Base-by-base conservation (phyloP, 2,113 vertebrate species). In the Nothoprocta perdicaria region DNA sequence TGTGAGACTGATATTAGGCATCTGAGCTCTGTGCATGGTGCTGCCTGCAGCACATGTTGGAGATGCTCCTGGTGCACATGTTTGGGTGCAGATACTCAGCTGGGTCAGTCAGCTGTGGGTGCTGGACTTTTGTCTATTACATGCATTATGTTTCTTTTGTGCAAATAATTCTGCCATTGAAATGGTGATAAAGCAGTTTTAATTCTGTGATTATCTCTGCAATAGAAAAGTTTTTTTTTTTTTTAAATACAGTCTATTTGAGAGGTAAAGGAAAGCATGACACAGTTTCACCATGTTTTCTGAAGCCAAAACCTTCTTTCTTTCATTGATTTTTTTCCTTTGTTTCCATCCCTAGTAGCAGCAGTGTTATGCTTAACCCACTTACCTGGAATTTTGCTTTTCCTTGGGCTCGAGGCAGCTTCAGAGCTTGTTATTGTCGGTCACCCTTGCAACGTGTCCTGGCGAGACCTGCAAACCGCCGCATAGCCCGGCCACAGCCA, bases 81-180 rank as follows among this genome's bases (percentile, higher is more conserved):
- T 50, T 13, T 0, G 0, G 14, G 43, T 68, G 40, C 14, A 43
- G 21, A 21, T 52, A 23, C 15, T 15, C 22, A 57, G 52, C 27
- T 40, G 45, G 68, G 27, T 69, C 2, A 1, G 29, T 9, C 3
- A 2, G 17, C 41, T n/a, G 4, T 18, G 17, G 41, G 12, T 53
- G 14, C 57, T 84, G 14, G 2, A 4, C 31, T 63, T 21, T 52
- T 16, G 76, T 92, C 33, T 18, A 33, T 14, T 41, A 21, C 1
- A 4, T 24, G 1, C 66, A 16, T 17, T 46, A 3, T n/a, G 26
- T 23, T 80, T 61, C 33, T 80, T 11, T 43, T 69, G 16, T 35
- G 68, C 23, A 77, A 82, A 68, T 62, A 45, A 69, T 52, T 68
- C n/a, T 35, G 14, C 41, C 22, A 27, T 14, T 88, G 65, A 62